Conservation (phyloP, 2,113 vertebrate genomes). For the Orientallactaga bullata region DNA sequence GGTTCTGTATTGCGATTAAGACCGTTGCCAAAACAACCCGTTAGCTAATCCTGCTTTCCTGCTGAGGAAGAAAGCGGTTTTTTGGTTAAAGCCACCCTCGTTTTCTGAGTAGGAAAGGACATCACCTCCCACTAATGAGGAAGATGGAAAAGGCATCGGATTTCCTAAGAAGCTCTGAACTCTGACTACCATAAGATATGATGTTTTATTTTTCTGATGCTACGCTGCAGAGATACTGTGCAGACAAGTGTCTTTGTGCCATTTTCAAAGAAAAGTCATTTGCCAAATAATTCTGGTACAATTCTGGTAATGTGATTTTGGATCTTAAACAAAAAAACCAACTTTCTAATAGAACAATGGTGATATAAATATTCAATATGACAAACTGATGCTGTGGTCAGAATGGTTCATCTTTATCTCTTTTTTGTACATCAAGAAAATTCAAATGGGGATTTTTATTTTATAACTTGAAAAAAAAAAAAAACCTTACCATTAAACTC, state of each 20-base stretch:
- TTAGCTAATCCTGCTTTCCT: conserved; percentile 77
- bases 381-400: conserved; percentile 91
- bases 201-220: conserved; percentile 90
- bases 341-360: conserved; percentile 87
- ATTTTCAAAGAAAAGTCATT: conserved; percentile 91
- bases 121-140: conserved; percentile 81
- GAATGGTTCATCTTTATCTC: conserved; percentile 97
- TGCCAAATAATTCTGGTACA: conserved; percentile 93
- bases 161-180: conserved; percentile 87
- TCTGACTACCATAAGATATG: conserved; percentile 86
- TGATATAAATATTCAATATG: conserved; percentile 88
- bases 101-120: conserved; percentile 84
- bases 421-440: conserved; percentile 99
- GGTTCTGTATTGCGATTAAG: conserved; percentile 80
- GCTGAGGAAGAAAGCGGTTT: conserved; percentile 85
- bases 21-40: conserved; percentile 87
- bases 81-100: conserved; percentile 81
- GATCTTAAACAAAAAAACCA: conserved; percentile 76
- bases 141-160: conserved; percentile 80
- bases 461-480: conserved; percentile 94
- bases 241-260: conserved; percentile 93
- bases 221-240: conserved; percentile 95
- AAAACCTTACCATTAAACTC: conserved; percentile 94
- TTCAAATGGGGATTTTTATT: conserved; percentile 98
- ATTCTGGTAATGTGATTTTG: conserved; percentile 87